Evolutionary conservation across 2,888 invertebrate species (phyloP).

Genomic region (Cistogaster globosa): DNA sequence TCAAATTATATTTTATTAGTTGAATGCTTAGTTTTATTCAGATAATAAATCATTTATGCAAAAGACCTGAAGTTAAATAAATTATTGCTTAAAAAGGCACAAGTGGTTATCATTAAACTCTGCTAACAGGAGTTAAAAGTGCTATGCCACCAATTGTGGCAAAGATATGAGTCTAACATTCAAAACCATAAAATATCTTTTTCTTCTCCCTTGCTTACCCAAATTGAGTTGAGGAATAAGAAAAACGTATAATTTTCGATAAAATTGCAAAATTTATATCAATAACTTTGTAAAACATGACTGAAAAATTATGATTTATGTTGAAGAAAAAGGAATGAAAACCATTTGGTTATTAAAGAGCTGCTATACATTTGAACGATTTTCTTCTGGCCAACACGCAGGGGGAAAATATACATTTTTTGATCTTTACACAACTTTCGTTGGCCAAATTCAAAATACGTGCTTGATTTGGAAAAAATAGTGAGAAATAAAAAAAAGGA

Average conservation of each 20-base stretch:
- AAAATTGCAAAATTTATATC: slow-evolving; percentile 67
- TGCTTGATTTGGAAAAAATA: slow-evolving; percentile 37
- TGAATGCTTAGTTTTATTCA: slow-evolving; percentile 47
- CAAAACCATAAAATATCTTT: neutral
- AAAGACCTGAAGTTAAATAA: slow-evolving; percentile 50
- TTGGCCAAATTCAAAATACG: slow-evolving; percentile 57
- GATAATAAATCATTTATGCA: slow-evolving; percentile 62
- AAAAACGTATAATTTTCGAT: slow-evolving; percentile 37
- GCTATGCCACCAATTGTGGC: neutral
- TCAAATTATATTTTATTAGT: slow-evolving; percentile 48
- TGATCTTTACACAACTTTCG: slow-evolving; percentile 44
- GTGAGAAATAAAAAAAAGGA: neutral
- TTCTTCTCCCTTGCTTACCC: too few relatives aligned
- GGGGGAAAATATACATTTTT: slow-evolving; percentile 30
- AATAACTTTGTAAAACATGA: slow-evolving; percentile 70
- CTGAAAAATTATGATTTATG: slow-evolving; percentile 69
- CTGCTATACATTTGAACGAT: slow-evolving; percentile 38
- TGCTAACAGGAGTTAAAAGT: slow-evolving; percentile 35
- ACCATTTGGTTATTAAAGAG: slow-evolving; percentile 55
- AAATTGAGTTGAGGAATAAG: slow-evolving; percentile 19
- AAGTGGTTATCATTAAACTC: slow-evolving; percentile 58
- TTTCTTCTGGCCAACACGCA: slow-evolving; percentile 13
- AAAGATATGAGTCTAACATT: neutral
- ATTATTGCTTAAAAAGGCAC: slow-evolving; percentile 59
- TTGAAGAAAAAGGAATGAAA: slow-evolving; percentile 18